Conservation (phyloP, 2,888 invertebrate genomes). For the Hirtodrosophila confusa region DNA sequence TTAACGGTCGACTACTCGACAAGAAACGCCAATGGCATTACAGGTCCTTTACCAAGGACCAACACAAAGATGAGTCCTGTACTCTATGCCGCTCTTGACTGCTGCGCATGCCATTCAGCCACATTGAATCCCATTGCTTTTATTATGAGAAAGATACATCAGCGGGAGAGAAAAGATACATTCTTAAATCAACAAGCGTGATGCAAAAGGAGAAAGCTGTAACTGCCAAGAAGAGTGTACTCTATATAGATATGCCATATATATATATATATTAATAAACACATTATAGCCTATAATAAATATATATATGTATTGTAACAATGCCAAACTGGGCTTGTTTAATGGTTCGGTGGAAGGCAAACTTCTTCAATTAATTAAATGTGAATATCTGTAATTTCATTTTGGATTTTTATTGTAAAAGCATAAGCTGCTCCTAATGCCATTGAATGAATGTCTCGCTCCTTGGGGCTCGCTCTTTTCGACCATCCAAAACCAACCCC, state of each 20-base stretch:
- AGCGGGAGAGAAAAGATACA: conserved; percentile 15
- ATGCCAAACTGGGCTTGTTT: too few relatives aligned
- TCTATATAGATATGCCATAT: background rate
- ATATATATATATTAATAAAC: background rate
- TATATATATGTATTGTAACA: too few relatives aligned
- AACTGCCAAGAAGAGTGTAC: background rate
- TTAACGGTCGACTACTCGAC: conserved; percentile 64
- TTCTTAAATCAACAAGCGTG: conserved; percentile 42
- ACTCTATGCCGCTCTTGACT: conserved; percentile 21
- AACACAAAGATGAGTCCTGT: conserved; percentile 13
- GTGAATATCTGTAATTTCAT: background rate
- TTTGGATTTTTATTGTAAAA: background rate
- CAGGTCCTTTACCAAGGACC: conserved; percentile 54
- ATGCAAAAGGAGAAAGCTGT: conserved; percentile 3
- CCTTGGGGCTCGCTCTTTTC: conserved; percentile 28
- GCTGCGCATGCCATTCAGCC: conserved; percentile 50
- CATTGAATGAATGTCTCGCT: conserved; percentile 16
- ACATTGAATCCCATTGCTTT: conserved; percentile 2
- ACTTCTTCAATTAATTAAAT: too few relatives aligned
- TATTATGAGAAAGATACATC: conserved; percentile 22
- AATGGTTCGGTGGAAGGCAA: too few relatives aligned
- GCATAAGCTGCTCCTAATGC: background rate
- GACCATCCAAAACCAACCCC: conserved; percentile 32
- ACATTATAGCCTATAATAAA: background rate
- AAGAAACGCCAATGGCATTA: conserved; percentile 62